These are phyloP conservation scores for Sterna hirundo DNA, from an alignment of 2,113 vertebrate species.

Conservation along the genomic window DNA sequence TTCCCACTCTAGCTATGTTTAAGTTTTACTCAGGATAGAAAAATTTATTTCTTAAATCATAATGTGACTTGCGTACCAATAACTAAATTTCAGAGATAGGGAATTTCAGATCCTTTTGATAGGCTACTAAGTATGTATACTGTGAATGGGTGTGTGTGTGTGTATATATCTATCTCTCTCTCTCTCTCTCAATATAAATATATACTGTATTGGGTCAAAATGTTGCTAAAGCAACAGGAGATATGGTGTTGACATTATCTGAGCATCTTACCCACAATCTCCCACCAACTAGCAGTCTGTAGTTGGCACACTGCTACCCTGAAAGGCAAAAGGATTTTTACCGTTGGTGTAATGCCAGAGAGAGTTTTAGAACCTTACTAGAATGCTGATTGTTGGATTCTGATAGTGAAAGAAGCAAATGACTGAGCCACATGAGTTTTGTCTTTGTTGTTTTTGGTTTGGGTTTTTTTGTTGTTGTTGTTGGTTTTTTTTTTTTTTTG, in stretches of 20 bases:
- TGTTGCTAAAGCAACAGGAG: neutral
- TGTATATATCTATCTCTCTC: too few species aligned
- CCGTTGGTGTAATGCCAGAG: neutral
- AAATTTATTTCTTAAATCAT: neutral
- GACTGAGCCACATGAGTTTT: neutral
- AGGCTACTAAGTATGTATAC: neutral
- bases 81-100: neutral
- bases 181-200: rapidly evolving
- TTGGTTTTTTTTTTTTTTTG: neutral
- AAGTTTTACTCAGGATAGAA: neutral
- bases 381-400: neutral
- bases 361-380: neutral
- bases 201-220: neutral
- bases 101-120: neutral
- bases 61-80: neutral
- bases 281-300: rapidly evolving
- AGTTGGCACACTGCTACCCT: neutral
- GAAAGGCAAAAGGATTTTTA: neutral
- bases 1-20: neutral
- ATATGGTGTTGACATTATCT: rapidly evolving
- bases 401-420: conserved; percentile 51
- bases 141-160: rapidly evolving
- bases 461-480: neutral
- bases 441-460: neutral
- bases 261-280: neutral